Percentiles rank a stretch among this genome's conserved stretches.
Conservation (phyloP, 64 coral and sea anemone genomes). For the Porites australiensis region DNA sequence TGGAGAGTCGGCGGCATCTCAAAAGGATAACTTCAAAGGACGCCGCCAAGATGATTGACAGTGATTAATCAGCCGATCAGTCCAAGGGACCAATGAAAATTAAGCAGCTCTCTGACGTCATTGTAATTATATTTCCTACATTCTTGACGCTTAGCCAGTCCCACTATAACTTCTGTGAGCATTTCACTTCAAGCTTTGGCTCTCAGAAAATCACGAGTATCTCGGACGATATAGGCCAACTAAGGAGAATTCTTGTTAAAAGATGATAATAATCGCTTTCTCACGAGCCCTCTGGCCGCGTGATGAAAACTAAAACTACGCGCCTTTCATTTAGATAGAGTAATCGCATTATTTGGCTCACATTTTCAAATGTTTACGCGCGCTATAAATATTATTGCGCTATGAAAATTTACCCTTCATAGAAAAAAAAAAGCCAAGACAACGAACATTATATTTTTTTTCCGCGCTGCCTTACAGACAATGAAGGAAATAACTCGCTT, state of each 20-base stretch:
- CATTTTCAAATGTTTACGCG: slow-evolving; percentile 10
- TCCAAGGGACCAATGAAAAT: slow-evolving; percentile 62
- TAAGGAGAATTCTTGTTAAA: neutral
- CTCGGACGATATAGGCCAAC: slow-evolving; percentile 30
- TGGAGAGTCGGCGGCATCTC: slow-evolving; percentile 74
- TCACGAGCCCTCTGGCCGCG: neutral
- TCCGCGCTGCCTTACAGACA: neutral
- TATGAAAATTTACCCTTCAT: slow-evolving; percentile 5
- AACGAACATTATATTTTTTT: neutral
- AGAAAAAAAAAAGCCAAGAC: neutral
- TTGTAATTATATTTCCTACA: slow-evolving; percentile 64
- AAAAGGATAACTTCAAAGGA: slow-evolving; percentile 78
- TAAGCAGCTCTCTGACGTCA: slow-evolving; percentile 30
- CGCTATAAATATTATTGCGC: neutral
- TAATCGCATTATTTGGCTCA: slow-evolving; percentile 34
- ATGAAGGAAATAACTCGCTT: neutral
- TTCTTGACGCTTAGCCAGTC: slow-evolving; percentile 67
- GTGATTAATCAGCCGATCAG: slow-evolving; percentile 86
- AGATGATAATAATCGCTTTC: slow-evolving; percentile 1
- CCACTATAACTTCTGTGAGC: neutral
- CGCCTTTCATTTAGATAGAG: neutral
- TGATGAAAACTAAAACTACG: slow-evolving; percentile 16
- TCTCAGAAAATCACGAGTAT: slow-evolving; percentile 20
- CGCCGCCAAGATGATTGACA: slow-evolving; percentile 67
- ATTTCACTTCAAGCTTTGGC: slow-evolving; percentile 3